Percentiles rank a stretch among this genome's conserved stretches.
Evolutionary conservation across 2,113 vertebrate genomes (phyloP).

Genomic region (Trichechus manatus): DNA sequence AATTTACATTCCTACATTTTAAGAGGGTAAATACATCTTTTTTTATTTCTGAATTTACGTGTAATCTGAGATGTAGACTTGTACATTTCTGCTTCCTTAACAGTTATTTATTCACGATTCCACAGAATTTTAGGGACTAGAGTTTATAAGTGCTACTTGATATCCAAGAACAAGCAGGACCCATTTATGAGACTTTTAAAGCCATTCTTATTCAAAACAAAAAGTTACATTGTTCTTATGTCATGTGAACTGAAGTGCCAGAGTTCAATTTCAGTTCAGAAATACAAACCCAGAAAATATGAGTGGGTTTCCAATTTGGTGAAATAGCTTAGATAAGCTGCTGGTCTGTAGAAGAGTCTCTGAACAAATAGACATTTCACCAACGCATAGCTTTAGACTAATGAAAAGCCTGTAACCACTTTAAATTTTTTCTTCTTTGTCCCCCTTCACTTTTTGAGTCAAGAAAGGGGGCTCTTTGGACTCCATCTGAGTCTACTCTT

Average conservation of each 20-base stretch:
- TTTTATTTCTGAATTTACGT: slow-evolving; percentile 40
- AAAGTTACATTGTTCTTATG: slow-evolving; percentile 69
- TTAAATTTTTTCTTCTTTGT: not conserved
- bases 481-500: not conserved
- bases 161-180: slow-evolving; percentile 63
- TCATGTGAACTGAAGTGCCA: slow-evolving; percentile 60
- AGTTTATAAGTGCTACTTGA: slow-evolving; percentile 52
- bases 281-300: slow-evolving; percentile 62
- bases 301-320: slow-evolving; percentile 60
- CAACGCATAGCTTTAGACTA: not conserved
- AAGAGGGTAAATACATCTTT: slow-evolving; percentile 15
- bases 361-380: slow-evolving; percentile 34
- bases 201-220: slow-evolving; percentile 78
- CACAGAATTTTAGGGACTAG: slow-evolving; percentile 19
- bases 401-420: not conserved
- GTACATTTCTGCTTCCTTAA: slow-evolving; percentile 12
- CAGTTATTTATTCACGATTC: slow-evolving; percentile 62
- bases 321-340: slow-evolving; percentile 54
- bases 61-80: not conserved
- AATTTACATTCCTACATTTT: not conserved
- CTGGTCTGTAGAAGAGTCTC: not conserved
- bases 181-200: slow-evolving; percentile 68
- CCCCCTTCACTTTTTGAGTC: not conserved
- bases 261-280: slow-evolving; percentile 83
- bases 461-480: not conserved